Evolutionary conservation across 2,797 vertebrate species (phyloP).

Genomic region (Simalia tracyae): DNA sequence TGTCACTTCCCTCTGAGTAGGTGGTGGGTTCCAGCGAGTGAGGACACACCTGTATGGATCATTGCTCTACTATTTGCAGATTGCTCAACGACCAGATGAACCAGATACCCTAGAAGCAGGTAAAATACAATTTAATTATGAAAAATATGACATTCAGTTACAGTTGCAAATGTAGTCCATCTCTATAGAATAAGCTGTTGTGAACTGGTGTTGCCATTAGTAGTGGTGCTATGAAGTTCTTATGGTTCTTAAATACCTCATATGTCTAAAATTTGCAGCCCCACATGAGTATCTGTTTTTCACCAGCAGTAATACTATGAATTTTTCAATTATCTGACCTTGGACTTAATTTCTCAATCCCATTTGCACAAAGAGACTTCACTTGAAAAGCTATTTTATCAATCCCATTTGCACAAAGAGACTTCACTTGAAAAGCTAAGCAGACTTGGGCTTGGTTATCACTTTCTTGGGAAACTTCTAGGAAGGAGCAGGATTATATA

Average conservation of each 20-base stretch:
- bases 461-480: neutral
- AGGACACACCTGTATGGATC: slow-evolving; percentile 94
- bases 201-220: neutral
- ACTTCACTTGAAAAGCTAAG: neutral
- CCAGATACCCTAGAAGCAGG: slow-evolving; percentile 94
- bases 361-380: neutral
- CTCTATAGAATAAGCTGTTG: neutral
- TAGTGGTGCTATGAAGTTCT: neutral
- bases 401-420: neutral
- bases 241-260: neutral
- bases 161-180: neutral
- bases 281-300: neutral
- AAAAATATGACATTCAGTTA: neutral
- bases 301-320: neutral
- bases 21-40: slow-evolving; percentile 95
- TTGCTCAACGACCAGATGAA: slow-evolving; percentile 96
- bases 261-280: neutral
- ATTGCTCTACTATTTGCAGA: slow-evolving; percentile 94
- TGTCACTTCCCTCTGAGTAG: slow-evolving; percentile 65
- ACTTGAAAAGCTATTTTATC: neutral
- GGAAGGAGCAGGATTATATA: neutral
- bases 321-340: neutral
- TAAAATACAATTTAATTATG: slow-evolving; percentile 56
- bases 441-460: neutral
- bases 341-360: neutral